Evolutionary conservation across 1,140 invertebrate species (phyloP).

Genomic region (Zophobas morio): DNA sequence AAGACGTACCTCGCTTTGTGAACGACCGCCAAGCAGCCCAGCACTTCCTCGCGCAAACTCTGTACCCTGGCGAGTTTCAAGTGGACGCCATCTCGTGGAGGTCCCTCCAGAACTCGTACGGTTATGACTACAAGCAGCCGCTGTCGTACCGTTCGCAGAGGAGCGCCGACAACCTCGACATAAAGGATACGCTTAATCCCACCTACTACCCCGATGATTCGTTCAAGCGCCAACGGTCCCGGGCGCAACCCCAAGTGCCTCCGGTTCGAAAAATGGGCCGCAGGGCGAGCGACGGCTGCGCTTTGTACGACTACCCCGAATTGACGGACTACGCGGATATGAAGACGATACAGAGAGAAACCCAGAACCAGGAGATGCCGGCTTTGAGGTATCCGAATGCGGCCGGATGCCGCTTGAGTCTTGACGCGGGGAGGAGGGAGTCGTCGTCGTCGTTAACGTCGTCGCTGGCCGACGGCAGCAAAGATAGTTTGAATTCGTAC

Average conservation of each 20-base stretch:
- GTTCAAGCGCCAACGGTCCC: slow-evolving; percentile 56
- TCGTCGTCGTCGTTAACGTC: slow-evolving; percentile 73
- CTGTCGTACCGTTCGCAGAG: slow-evolving; percentile 51
- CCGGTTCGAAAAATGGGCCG: slow-evolving; percentile 68
- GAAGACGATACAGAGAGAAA: slow-evolving; percentile 66
- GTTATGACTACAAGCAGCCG: slow-evolving; percentile 53
- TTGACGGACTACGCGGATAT: slow-evolving; percentile 39
- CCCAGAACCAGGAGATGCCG: slow-evolving; percentile 60
- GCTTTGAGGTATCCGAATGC: slow-evolving; percentile 57
- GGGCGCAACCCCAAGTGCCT: slow-evolving; percentile 72
- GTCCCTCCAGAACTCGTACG: slow-evolving; percentile 61
- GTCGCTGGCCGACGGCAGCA: slow-evolving; percentile 73
- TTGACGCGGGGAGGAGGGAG: slow-evolving; percentile 71
- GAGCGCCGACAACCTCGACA: slow-evolving; percentile 60
- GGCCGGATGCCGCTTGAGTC: slow-evolving; percentile 66
- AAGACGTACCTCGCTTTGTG: slow-evolving; percentile 56
- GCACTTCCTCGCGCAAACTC: slow-evolving; percentile 56
- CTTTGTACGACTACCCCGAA: slow-evolving; percentile 66
- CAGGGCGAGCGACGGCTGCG: slow-evolving; percentile 71
- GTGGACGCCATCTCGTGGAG: slow-evolving; percentile 64
- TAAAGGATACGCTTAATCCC: slow-evolving; percentile 32
- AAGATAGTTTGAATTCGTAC: slow-evolving; percentile 76
- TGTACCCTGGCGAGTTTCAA: slow-evolving; percentile 58
- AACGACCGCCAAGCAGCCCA: slow-evolving; percentile 45
- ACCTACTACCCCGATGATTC: slow-evolving; percentile 35